Evolutionary conservation across 2,888 invertebrate species (phyloP).

Genomic region (Aphodius sticticus): DNA sequence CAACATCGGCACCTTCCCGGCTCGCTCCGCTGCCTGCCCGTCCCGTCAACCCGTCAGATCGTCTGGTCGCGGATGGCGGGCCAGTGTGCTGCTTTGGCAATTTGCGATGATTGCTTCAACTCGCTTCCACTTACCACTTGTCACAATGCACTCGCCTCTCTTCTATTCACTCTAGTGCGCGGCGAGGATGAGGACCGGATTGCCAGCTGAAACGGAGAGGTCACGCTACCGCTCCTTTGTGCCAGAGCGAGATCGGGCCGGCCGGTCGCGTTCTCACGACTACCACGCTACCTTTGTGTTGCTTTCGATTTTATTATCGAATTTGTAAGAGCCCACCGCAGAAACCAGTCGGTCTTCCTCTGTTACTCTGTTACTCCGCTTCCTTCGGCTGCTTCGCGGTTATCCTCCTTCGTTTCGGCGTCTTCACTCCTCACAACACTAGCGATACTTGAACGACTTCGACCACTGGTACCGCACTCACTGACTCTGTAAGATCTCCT

Average conservation of each 20-base stretch:
- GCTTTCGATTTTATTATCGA: conserved; percentile 40
- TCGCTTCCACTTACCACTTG: conserved; percentile 44
- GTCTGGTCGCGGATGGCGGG: not conserved
- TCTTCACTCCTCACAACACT: not conserved
- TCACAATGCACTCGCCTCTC: conserved; percentile 35
- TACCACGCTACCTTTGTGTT: conserved; percentile 38
- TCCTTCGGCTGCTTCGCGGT: conserved; percentile 6
- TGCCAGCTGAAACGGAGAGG: conserved; percentile 44
- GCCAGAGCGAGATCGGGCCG: conserved; percentile 47
- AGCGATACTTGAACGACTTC: not conserved
- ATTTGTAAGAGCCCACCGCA: conserved; percentile 24
- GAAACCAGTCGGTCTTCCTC: conserved; percentile 6
- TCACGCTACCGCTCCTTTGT: conserved; percentile 48
- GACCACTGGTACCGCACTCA: not conserved
- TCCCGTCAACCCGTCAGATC: conserved; percentile 24
- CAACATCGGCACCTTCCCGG: conserved; percentile 32
- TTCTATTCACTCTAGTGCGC: conserved; percentile 28
- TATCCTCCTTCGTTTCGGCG: not conserved
- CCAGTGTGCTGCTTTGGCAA: conserved; percentile 41
- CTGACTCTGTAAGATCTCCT: not conserved
- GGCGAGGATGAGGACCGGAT: conserved; percentile 41
- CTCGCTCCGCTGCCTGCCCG: conserved; percentile 27
- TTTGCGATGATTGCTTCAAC: conserved; percentile 46
- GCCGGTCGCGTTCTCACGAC: conserved; percentile 37
- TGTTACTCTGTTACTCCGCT: conserved; percentile 7